Percentiles rank a stretch among this genome's conserved stretches.
phyloP scores from a whole-genome alignment of 2,113 vertebrate species.

The Pelmatolapia mariae region DNA sequence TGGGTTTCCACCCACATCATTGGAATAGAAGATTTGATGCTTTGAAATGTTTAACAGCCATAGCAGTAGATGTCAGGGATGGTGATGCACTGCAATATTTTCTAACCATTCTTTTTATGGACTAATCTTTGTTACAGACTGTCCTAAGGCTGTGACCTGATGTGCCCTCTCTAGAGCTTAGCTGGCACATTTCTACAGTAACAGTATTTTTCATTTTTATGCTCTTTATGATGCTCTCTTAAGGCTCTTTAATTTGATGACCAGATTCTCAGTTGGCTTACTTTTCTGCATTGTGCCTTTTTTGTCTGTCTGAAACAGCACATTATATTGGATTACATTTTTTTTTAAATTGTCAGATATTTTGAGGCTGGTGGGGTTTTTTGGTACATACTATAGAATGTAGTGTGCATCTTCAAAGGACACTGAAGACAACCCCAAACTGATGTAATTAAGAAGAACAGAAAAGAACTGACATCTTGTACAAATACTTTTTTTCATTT shows the following conservation, averaged over 20 bases:
- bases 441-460: background rate
- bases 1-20: slow-evolving; percentile 7
- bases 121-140: slow-evolving; percentile 22
- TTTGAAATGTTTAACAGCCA: slow-evolving; percentile 25
- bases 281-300: background rate
- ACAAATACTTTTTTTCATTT: accelerated
- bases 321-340: background rate
- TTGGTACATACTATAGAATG: background rate
- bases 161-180: slow-evolving; percentile 1
- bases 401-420: background rate
- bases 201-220: background rate
- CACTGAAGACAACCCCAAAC: background rate
- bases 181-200: background rate
- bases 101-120: slow-evolving; percentile 28
- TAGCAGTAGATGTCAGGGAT: slow-evolving; percentile 47
- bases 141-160: background rate
- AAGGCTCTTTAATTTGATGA: background rate
- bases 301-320: background rate
- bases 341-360: background rate
- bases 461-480: background rate
- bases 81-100: slow-evolving; percentile 18
- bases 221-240: background rate
- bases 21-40: background rate
- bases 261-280: background rate
- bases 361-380: background rate